A percentile compares a stretch with the other conserved stretches of the same genome.
Conservation (phyloP, 30 jellyfish, hydroid and myxozoan genomes). For the Clytia hemisphaerica region DNA sequence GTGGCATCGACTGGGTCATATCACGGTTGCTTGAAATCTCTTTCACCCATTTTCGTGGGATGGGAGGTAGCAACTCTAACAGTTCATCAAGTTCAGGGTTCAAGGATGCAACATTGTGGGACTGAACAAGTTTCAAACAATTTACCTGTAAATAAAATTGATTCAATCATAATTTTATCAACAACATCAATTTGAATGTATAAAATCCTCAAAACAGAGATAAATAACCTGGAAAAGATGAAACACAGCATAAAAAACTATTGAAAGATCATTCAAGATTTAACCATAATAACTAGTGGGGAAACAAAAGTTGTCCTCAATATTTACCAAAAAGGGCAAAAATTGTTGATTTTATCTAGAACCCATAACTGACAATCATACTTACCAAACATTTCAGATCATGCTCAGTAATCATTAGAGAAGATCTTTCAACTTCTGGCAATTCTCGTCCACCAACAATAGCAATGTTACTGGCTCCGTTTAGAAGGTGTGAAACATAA, state of each 20-base stretch:
- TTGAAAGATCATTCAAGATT: too few species aligned
- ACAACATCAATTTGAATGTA: too few species aligned
- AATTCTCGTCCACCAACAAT: constrained; percentile 41
- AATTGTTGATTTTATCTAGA: not conserved
- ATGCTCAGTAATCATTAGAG: constrained; percentile 71
- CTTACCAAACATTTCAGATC: constrained; percentile 80
- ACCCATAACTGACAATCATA: not conserved
- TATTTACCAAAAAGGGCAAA: not conserved
- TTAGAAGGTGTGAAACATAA: constrained; percentile 59
- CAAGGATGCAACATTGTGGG: constrained; percentile 30
- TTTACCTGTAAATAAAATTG: constrained; percentile 20
- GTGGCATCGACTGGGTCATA: constrained; percentile 3
- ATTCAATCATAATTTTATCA: too few species aligned
- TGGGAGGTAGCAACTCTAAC: constrained; percentile 61
- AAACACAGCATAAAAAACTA: not conserved
- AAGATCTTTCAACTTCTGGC: constrained; percentile 42
- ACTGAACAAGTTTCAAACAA: constrained; percentile 39
- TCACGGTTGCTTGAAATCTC: not conserved
- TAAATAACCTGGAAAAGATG: not conserved
- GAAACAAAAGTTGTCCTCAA: not conserved
- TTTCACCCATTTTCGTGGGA: constrained; percentile 87
- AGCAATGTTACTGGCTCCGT: constrained; percentile 42
- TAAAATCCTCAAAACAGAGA: too few species aligned
- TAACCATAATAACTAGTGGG: too few species aligned
- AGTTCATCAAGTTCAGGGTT: constrained; percentile 47